Evolutionary conservation across 2,888 invertebrate genomes (phyloP).

Genomic region (Latrodectus hesperus): DNA sequence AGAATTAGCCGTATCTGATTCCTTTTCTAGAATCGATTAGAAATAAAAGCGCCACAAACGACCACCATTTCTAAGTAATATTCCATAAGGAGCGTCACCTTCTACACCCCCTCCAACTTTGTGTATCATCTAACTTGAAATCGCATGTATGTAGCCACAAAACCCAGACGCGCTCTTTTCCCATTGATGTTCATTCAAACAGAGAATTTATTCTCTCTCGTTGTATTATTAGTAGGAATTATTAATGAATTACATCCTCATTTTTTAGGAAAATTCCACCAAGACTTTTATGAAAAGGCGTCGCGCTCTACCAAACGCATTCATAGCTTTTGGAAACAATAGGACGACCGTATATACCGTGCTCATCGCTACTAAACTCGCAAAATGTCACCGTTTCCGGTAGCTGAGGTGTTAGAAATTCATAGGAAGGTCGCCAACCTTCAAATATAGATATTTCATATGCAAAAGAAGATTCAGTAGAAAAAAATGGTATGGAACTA

Average conservation of each 20-base stretch:
- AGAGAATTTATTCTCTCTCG: constrained; percentile 20
- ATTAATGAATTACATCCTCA: constrained; percentile 44
- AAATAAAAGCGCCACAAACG: too few relatives aligned
- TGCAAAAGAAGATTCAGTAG: constrained; percentile 24
- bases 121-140: too few relatives aligned
- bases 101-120: too few relatives aligned
- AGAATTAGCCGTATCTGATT: too few relatives aligned
- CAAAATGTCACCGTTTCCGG: constrained; percentile 51
- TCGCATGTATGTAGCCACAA: too few relatives aligned
- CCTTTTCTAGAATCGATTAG: too few relatives aligned
- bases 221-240: constrained; percentile 22
- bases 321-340: constrained; percentile 51
- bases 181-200: neutral
- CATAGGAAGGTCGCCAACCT: constrained; percentile 61
- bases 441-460: constrained; percentile 47
- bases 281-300: constrained; percentile 6
- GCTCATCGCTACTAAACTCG: constrained; percentile 24
- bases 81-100: too few relatives aligned
- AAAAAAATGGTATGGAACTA: neutral
- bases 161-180: too few relatives aligned
- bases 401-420: constrained; percentile 51
- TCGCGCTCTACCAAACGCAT: constrained; percentile 18
- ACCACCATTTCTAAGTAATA: too few relatives aligned
- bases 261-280: constrained; percentile 15
- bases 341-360: constrained; percentile 20